Percentiles rank a stretch among this genome's conserved stretches.
Conservation (phyloP, 1,140 invertebrate genomes). For the Lasioglossum baleicum region DNA sequence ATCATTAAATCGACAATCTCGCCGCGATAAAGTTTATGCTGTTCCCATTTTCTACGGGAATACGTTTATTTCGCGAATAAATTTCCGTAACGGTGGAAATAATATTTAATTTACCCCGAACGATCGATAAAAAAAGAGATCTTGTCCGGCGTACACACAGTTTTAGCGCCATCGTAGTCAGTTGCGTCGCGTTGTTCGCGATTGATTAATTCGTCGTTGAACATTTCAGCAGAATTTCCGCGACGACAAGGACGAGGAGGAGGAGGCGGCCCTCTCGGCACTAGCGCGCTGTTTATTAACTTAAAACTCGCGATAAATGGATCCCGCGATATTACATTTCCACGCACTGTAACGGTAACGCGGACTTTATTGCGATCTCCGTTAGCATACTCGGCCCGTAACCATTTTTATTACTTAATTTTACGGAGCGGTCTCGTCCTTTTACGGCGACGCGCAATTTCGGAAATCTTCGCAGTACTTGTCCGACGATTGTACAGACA, state of each 20-base stretch:
- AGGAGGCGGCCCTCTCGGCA: too few relatives aligned
- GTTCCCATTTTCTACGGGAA: neutral
- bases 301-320: conserved; percentile 1
- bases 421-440: neutral
- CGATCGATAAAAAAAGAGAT: too few relatives aligned
- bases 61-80: neutral
- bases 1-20: neutral
- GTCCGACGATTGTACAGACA: too few relatives aligned
- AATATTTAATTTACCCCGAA: neutral
- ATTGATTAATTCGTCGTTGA: neutral
- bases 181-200: neutral
- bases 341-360: neutral
- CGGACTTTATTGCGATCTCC: neutral
- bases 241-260: neutral
- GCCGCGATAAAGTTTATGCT: neutral
- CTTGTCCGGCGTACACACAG: neutral
- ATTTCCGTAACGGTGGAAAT: neutral
- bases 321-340: neutral
- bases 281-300: conserved; percentile 1
- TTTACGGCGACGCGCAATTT: neutral
- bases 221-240: neutral
- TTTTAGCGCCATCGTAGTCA: neutral
- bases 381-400: neutral
- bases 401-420: conserved; percentile 9
- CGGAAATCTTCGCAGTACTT: too few relatives aligned